Conservation (phyloP, 1,140 invertebrate species). For the Bombus affinis region DNA sequence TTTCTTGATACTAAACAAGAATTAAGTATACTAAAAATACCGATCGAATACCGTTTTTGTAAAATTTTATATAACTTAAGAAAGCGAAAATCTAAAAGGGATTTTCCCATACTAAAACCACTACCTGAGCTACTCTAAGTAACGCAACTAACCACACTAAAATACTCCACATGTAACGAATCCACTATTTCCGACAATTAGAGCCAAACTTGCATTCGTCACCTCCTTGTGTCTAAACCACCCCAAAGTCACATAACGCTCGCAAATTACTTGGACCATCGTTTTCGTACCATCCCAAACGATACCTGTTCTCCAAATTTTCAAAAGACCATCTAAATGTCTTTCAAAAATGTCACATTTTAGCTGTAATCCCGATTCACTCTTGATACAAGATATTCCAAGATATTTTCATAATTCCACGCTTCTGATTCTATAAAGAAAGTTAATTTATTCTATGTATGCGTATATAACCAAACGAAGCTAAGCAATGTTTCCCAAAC, state of each 20-base stretch:
- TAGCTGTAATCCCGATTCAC: not conserved
- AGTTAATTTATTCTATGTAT: no score
- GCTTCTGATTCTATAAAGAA: not conserved
- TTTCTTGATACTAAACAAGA: not conserved
- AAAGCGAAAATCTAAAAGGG: no score
- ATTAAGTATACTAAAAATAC: no score
- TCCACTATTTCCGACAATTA: constrained; percentile 12
- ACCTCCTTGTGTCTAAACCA: no score
- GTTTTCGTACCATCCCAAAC: not conserved
- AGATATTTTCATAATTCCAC: no score
- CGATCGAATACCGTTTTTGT: no score
- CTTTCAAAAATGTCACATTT: not conserved
- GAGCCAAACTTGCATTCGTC: constrained; percentile 5
- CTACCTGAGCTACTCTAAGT: not conserved
- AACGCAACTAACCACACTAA: not conserved
- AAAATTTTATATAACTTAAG: not conserved
- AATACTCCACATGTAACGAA: not conserved
- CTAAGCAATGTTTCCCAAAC: not conserved
- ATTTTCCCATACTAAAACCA: not conserved
- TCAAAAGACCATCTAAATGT: not conserved
- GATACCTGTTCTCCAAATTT: not conserved
- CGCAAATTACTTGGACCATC: not conserved
- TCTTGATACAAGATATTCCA: not conserved
- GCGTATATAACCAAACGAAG: not conserved
- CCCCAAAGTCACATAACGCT: not conserved